Evolutionary conservation across 2,888 invertebrate species (phyloP), one percentile per base, ranked within the genome.

Genomic region (Hyposoter dolosus): DNA sequence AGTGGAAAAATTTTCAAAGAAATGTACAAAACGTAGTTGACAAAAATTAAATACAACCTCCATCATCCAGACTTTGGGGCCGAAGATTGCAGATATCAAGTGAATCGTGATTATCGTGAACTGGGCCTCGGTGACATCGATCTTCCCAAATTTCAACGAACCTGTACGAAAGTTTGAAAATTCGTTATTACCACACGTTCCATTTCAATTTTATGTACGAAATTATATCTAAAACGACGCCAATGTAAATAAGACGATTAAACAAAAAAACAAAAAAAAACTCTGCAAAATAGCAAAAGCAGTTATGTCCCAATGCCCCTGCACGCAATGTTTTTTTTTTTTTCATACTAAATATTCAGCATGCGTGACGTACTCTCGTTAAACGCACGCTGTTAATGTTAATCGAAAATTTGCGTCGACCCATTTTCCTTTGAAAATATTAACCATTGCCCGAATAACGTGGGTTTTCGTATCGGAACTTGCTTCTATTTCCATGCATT

Each of bases 61-160:
- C 86, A 95, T 95, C 90, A 96, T 95, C 99, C 99, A 99, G 90
- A 99, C 95, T 88, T 96, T 95, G 23, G 98, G 96, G 12, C 99
- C 99, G 93, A 98, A 97, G 81, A 97, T 94, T 43, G 98, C 97
- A 45, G 99, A 98, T 86, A 98, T 94, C 82, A 99, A 92, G 92
- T 99, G 98, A 90, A 99, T 97, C 74, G 94, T 94, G 89, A 99
- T 99, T 90, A 99, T 98, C 74, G 97, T 96, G 94, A 98, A 97
- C 95, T 99, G 99, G 7, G 99, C 99, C 95, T 99, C 99, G 0
- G 99, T 99, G 45, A 99, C 99, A 95, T 99, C 99, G 90, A 99
- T 95, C 94, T 96, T 97, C 75, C 98, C 98, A 95, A 99, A 98
- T 90, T 97, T 96, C 90, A 98, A 95, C 40, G 98, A 98, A 69